Evolutionary conservation across 2,113 vertebrate genomes (phyloP).

Genomic region (Carlito syrichta): DNA sequence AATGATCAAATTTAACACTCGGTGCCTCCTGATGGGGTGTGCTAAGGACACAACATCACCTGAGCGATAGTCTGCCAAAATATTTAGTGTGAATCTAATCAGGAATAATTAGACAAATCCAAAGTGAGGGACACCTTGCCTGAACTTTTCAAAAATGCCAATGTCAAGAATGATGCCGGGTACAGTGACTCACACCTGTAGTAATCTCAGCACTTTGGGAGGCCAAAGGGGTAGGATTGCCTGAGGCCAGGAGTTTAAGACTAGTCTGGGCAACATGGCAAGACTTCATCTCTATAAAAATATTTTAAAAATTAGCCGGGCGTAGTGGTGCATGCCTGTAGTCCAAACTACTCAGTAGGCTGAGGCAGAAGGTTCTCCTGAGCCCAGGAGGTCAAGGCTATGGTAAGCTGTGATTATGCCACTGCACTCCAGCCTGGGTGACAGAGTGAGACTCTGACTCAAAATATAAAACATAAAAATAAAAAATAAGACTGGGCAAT

Average conservation of each 20-base stretch:
- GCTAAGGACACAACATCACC: neutral
- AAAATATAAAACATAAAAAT: neutral
- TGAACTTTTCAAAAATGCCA: neutral
- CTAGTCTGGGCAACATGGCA: neutral
- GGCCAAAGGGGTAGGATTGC: neutral
- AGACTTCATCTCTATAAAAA: neutral
- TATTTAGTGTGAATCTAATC: neutral
- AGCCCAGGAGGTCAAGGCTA: too few relatives aligned
- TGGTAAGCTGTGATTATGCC: too few relatives aligned
- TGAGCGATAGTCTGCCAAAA: neutral
- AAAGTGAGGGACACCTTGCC: neutral
- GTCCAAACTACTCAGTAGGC: too few relatives aligned
- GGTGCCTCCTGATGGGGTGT: neutral
- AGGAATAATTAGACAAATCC: neutral
- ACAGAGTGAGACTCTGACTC: too few relatives aligned
- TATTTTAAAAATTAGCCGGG: neutral
- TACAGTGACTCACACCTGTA: too few relatives aligned
- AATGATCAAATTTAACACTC: accelerated
- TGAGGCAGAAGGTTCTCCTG: too few relatives aligned
- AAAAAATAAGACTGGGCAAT: neutral
- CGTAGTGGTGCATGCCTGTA: neutral
- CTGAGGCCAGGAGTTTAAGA: neutral
- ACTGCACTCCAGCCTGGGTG: too few relatives aligned
- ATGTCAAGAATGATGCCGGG: neutral
- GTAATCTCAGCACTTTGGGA: neutral